Conservation (phyloP, 37 sponge, comb jelly and placozoan species). For the Cliona cf. orientalis region DNA sequence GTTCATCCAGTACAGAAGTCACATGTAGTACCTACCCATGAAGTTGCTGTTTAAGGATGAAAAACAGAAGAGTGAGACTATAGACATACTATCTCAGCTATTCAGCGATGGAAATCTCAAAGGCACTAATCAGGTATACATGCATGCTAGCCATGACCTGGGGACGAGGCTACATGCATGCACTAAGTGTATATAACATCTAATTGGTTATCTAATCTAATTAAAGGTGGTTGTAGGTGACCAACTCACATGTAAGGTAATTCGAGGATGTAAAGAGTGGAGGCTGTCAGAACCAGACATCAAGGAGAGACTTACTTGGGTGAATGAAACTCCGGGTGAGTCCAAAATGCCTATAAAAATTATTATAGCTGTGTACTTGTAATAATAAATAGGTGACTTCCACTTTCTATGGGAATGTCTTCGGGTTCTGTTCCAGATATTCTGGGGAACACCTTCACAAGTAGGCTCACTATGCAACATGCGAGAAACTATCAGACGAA, state of each 20-base stretch:
- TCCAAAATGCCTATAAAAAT: too few species aligned
- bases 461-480: slow-evolving; percentile 27
- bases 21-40: slow-evolving; percentile 32
- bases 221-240: not conserved
- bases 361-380: too few species aligned
- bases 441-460: slow-evolving; percentile 28
- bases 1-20: slow-evolving; percentile 1
- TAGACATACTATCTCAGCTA: slow-evolving; percentile 21
- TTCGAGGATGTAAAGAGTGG: not conserved
- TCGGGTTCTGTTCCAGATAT: not conserved
- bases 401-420: slow-evolving; percentile 27
- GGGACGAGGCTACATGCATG: not conserved
- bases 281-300: not conserved
- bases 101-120: slow-evolving; percentile 1
- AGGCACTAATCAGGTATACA: not conserved
- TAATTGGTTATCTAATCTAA: not conserved
- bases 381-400: slow-evolving; percentile 12
- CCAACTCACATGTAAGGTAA: slow-evolving; percentile 8
- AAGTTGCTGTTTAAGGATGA: slow-evolving; percentile 33
- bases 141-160: not conserved
- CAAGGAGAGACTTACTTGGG: slow-evolving; percentile 4
- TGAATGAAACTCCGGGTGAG: slow-evolving; percentile 4
- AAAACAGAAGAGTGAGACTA: slow-evolving; percentile 9
- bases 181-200: not conserved
- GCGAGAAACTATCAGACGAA: not conserved